A percentile compares a stretch with the other conserved stretches of the same genome.
Conservation (phyloP, 2,888 invertebrate genomes). For the Cryptocheilus praepositus region DNA sequence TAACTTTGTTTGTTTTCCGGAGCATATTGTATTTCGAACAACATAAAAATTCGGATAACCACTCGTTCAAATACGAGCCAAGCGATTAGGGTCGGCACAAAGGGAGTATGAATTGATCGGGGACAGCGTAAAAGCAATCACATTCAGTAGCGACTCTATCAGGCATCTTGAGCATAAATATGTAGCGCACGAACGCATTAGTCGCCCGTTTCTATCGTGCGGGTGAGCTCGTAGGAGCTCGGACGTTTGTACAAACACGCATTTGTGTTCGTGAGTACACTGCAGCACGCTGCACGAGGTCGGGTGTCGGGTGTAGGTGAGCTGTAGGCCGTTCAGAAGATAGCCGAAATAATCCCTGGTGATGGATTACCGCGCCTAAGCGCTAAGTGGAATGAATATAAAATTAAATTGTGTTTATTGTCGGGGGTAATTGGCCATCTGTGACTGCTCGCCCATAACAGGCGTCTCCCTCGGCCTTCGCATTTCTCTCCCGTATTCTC, state of each 20-base stretch:
- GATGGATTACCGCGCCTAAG: conserved; percentile 67
- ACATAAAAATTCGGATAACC: no score
- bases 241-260: neutral
- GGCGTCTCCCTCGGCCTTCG: conserved; percentile 21
- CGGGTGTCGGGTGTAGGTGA: conserved; percentile 44
- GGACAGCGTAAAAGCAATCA: conserved; percentile 56
- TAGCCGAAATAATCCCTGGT: conserved; percentile 66
- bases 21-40: no score
- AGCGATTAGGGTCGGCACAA: conserved; percentile 10
- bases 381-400: conserved; percentile 71
- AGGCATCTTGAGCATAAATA: conserved; percentile 63
- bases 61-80: conserved; percentile 34
- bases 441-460: conserved; percentile 55
- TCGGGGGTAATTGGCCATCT: conserved; percentile 72
- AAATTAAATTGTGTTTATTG: conserved; percentile 72
- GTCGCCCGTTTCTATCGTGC: conserved; percentile 40
- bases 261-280: conserved; percentile 21
- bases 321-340: conserved; percentile 60
- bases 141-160: conserved; percentile 59
- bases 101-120: conserved; percentile 12
- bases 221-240: conserved; percentile 1
- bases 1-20: no score
- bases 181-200: conserved; percentile 64
- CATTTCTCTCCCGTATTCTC: conserved; percentile 7
- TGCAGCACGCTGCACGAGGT: conserved; percentile 30